These are phyloP conservation scores for Solenopsis invicta DNA, from an alignment of 1,140 invertebrate genomes.

Conservation along the genomic window DNA sequence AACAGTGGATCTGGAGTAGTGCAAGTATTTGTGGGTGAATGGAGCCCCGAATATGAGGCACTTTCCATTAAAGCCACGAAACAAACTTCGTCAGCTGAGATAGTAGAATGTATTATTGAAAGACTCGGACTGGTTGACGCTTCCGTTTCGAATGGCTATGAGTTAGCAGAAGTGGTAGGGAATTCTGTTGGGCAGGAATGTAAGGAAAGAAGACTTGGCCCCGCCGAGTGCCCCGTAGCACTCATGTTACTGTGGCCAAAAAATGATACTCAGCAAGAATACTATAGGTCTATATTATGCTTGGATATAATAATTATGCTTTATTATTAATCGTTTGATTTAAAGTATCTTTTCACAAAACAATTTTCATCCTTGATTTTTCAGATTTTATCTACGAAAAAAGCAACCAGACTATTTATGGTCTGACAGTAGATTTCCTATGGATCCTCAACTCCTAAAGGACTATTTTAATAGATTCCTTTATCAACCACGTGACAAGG, in stretches of 20 bases:
- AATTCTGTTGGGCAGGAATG: slow-evolving; percentile 95
- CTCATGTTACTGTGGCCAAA: slow-evolving; percentile 98
- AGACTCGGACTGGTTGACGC: slow-evolving; percentile 91
- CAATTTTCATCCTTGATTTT: slow-evolving; percentile 66
- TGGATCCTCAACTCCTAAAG: slow-evolving; percentile 95
- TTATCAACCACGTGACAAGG: slow-evolving; percentile 95
- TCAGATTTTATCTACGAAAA: slow-evolving; percentile 94
- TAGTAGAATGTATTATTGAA: slow-evolving; percentile 95
- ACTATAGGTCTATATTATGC: slow-evolving; percentile 86
- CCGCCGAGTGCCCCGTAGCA: slow-evolving; percentile 95
- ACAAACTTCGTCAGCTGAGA: slow-evolving; percentile 95
- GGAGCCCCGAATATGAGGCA: slow-evolving; percentile 96
- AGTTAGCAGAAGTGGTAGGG: slow-evolving; percentile 96
- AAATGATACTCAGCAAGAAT: slow-evolving; percentile 87
- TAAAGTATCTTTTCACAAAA: neutral
- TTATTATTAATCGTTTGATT: neutral
- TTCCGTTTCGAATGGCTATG: slow-evolving; percentile 91
- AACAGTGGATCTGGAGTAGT: slow-evolving; percentile 85
- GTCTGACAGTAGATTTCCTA: slow-evolving; percentile 93
- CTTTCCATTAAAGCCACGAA: slow-evolving; percentile 97
- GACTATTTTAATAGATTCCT: slow-evolving; percentile 97
- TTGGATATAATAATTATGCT: slow-evolving; percentile 1
- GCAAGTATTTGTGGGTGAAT: slow-evolving; percentile 96
- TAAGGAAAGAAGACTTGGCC: slow-evolving; percentile 95
- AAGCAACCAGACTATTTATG: slow-evolving; percentile 93